Percentiles rank a stretch among this genome's conserved stretches.
Evolutionary conservation across 2,113 vertebrate species (phyloP).

Genomic region (Coturnix japonica): DNA sequence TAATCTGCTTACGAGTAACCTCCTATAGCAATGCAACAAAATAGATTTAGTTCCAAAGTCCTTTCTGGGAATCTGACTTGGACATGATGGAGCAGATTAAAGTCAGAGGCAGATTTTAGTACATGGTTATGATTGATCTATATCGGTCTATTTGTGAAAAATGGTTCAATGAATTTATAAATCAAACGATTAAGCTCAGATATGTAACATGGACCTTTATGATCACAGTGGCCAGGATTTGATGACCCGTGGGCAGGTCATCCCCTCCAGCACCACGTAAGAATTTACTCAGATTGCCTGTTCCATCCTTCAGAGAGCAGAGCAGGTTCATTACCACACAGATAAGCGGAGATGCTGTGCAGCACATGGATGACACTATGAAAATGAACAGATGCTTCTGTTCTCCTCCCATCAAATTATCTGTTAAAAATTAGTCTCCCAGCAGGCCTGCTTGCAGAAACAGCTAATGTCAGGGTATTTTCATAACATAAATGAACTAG

Average conservation of each 20-base stretch:
- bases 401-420: background rate
- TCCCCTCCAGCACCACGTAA: background rate
- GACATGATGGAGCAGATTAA: slow-evolving; percentile 63
- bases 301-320: background rate
- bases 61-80: slow-evolving; percentile 58
- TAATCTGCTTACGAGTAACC: slow-evolving; percentile 46
- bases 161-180: slow-evolving; percentile 1
- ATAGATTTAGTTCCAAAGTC: slow-evolving; percentile 50
- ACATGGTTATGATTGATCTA: background rate
- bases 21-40: slow-evolving; percentile 10
- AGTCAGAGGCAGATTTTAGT: slow-evolving; percentile 30
- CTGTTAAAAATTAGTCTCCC: background rate
- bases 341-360: fast-evolving
- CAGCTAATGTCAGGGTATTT: background rate
- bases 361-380: fast-evolving
- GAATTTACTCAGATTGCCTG: background rate
- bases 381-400: background rate
- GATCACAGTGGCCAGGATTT: background rate
- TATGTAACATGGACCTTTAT: background rate
- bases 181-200: slow-evolving; percentile 44
- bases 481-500: background rate
- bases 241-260: background rate
- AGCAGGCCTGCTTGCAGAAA: background rate
- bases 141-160: slow-evolving; percentile 15
- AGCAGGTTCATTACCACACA: background rate